These are phyloP conservation scores for Tanypteryx hageni DNA, from an alignment of 2,888 invertebrate species.

Conservation along the genomic window DNA sequence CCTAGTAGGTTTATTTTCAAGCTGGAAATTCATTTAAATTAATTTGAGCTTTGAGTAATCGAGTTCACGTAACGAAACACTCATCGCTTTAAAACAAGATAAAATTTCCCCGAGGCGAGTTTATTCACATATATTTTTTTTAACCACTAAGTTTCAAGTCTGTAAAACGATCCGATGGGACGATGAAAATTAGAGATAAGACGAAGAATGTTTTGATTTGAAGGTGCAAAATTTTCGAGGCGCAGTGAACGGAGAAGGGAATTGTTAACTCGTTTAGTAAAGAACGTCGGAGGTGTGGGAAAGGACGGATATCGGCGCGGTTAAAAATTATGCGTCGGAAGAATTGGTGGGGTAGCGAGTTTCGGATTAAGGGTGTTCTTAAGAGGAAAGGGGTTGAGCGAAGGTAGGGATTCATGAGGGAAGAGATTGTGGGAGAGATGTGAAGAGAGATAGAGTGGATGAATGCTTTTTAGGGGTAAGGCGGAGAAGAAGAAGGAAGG, in stretches of 20 bases:
- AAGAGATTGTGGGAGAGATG: not conserved
- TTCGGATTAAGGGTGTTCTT: slow-evolving; percentile 15
- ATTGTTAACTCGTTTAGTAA: slow-evolving; percentile 30
- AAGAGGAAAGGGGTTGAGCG: not conserved
- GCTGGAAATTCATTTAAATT: too few species aligned
- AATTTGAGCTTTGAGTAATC: too few species aligned
- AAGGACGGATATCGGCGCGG: slow-evolving; percentile 9
- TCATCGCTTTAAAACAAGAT: too few species aligned
- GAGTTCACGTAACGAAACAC: too few species aligned
- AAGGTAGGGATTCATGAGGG: too few species aligned
- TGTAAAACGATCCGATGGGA: not conserved
- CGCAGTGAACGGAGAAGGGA: slow-evolving; percentile 3
- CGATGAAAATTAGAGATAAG: not conserved
- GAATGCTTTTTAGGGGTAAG: not conserved
- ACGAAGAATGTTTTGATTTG: not conserved
- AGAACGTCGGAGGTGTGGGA: not conserved
- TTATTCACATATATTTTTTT: too few species aligned
- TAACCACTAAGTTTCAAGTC: too few species aligned
- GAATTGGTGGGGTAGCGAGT: not conserved
- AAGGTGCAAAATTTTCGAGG: not conserved
- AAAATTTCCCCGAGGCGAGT: too few species aligned
- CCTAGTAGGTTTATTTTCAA: too few species aligned
- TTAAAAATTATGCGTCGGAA: slow-evolving; percentile 35
- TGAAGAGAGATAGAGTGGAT: not conserved
- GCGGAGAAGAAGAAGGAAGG: not conserved